These are phyloP conservation scores for Amblyteles armatorius DNA, from an alignment of 2,888 invertebrate genomes.

Conservation along the genomic window DNA sequence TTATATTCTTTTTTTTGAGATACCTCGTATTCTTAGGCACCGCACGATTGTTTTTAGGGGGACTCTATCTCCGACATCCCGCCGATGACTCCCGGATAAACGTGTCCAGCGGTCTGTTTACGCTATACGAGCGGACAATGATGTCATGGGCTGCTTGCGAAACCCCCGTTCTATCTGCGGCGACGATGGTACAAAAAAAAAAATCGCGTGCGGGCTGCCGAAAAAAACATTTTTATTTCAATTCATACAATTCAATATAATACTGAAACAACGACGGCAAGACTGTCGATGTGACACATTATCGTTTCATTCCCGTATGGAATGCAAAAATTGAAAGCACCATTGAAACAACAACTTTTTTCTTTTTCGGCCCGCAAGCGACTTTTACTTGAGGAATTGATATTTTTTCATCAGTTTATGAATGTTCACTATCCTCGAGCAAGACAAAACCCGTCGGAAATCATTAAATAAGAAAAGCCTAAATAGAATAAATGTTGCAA, in stretches of 20 bases:
- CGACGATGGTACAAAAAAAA: constrained; percentile 31
- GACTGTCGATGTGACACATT: no score
- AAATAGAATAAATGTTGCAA: not conserved
- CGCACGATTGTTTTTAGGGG: no score
- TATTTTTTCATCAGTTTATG: not conserved
- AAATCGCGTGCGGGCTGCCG: no score
- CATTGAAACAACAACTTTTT: no score
- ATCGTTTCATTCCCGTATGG: no score
- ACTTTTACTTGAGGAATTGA: no score
- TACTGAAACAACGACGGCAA: no score
- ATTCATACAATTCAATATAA: no score
- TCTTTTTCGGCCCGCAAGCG: no score
- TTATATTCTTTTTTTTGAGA: not conserved
- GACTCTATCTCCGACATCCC: no score
- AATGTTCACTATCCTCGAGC: constrained; percentile 37
- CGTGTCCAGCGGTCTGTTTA: constrained; percentile 35
- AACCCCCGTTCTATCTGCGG: constrained; percentile 54
- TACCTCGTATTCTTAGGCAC: not conserved
- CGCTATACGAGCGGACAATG: constrained; percentile 71
- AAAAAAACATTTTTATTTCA: no score
- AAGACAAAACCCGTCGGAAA: constrained; percentile 22
- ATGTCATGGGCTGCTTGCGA: constrained; percentile 76
- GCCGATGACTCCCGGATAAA: constrained; percentile 27
- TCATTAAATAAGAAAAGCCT: not conserved
- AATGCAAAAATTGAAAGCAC: no score